Evolutionary conservation across 2,888 invertebrate species (phyloP).

Genomic region (Erebia aethiops): DNA sequence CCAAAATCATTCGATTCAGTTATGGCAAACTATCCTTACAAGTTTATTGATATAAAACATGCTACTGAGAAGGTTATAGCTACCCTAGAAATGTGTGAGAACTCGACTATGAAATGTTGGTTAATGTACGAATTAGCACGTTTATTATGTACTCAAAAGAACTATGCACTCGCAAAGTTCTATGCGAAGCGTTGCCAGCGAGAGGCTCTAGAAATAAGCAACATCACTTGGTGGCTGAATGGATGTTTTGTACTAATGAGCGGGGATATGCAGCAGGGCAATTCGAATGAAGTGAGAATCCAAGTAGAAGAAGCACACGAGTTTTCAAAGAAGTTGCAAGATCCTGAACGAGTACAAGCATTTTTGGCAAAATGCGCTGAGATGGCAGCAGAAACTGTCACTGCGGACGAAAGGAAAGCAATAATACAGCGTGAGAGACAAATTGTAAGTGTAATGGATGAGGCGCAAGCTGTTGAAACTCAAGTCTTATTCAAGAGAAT

Average conservation of each 20-base stretch:
- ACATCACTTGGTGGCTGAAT: conserved; percentile 73
- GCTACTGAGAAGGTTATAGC: conserved; percentile 64
- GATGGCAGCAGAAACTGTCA: conserved; percentile 62
- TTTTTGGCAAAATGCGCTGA: conserved; percentile 70
- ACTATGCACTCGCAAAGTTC: conserved; percentile 73
- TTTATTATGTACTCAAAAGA: conserved; percentile 70
- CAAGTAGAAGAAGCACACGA: conserved; percentile 73
- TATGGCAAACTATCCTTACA: conserved; percentile 73
- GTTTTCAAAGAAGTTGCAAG: conserved; percentile 67
- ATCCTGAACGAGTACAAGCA: conserved; percentile 69
- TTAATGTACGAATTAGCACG: conserved; percentile 72
- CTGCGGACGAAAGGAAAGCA: conserved; percentile 70
- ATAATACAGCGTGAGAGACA: conserved; percentile 64
- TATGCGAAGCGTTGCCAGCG: conserved; percentile 74
- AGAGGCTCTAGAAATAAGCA: conserved; percentile 67
- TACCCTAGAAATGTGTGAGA: conserved; percentile 74
- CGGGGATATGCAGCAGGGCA: conserved; percentile 77
- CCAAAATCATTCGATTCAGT: conserved; percentile 77
- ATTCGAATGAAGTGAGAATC: conserved; percentile 72
- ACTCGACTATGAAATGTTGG: conserved; percentile 76
- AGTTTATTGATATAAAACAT: conserved; percentile 68
- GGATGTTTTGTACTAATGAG: conserved; percentile 73
- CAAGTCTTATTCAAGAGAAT: conserved; percentile 71
- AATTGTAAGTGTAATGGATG: conserved; percentile 65
- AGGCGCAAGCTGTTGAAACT: conserved; percentile 59